Evolutionary conservation across 2,797 vertebrate genomes (phyloP).

Genomic region (Ara ararauna): DNA sequence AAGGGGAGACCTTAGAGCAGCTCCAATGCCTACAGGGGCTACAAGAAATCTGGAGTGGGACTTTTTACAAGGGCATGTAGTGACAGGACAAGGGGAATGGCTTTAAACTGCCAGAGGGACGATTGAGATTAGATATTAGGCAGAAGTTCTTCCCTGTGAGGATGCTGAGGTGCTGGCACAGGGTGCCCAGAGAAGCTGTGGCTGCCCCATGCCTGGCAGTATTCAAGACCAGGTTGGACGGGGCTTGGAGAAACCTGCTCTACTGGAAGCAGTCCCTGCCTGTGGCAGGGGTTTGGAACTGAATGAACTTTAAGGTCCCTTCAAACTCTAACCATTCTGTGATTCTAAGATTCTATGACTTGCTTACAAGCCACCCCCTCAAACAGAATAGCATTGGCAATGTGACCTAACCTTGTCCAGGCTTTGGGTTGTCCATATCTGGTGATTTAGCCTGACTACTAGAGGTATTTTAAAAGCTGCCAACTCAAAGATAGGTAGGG

Average conservation of each 20-base stretch:
- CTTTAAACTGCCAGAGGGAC: background rate
- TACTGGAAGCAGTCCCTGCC: background rate
- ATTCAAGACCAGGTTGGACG: background rate
- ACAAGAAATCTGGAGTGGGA: background rate
- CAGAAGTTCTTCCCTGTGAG: background rate
- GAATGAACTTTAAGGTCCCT: background rate
- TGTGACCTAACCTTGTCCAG: background rate
- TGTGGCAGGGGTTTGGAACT: background rate
- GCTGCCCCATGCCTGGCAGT: background rate
- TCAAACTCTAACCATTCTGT: background rate
- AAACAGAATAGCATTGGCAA: background rate
- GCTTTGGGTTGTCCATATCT: background rate
- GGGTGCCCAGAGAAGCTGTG: background rate
- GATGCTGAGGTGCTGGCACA: background rate
- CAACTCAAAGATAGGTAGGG: background rate
- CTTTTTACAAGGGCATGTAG: background rate
- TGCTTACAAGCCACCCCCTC: background rate
- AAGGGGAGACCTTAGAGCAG: background rate
- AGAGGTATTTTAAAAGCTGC: background rate
- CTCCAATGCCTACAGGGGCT: background rate
- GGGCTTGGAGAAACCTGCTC: background rate
- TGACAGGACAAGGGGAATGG: background rate
- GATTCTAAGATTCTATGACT: background rate
- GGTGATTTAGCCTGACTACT: background rate
- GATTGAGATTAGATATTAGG: background rate